These are phyloP conservation scores for Syngnathus scovelli DNA, from an alignment of 2,113 vertebrate genomes.

Conservation along the genomic window DNA sequence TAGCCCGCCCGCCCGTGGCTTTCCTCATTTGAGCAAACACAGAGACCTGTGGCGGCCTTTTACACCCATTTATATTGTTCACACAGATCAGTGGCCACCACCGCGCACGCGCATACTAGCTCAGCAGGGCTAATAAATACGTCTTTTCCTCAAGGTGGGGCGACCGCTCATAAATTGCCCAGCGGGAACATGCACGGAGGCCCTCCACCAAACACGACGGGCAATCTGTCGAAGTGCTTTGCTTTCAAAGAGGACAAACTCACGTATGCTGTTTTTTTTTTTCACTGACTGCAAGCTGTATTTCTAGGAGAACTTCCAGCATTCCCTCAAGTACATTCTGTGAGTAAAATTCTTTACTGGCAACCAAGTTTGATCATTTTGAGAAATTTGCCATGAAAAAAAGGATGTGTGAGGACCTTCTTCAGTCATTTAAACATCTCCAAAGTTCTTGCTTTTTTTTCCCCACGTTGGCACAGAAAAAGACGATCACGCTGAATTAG, in stretches of 20 bases:
- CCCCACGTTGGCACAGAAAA: background rate
- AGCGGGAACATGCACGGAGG: background rate
- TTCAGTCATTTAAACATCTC: background rate
- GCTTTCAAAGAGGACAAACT: background rate
- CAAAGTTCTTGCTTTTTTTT: background rate
- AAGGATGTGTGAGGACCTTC: too few species aligned
- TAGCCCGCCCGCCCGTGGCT: slow-evolving; percentile 12
- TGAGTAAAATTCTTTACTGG: too few species aligned
- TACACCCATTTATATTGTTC: slow-evolving; percentile 16
- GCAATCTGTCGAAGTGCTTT: background rate
- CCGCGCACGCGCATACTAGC: background rate
- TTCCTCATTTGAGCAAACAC: slow-evolving; percentile 30
- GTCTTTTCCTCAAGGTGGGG: background rate
- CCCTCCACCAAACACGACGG: background rate
- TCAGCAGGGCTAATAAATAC: background rate
- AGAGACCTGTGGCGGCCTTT: slow-evolving; percentile 14
- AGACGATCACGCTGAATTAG: background rate
- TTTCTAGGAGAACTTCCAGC: too few species aligned
- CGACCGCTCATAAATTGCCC: slow-evolving; percentile 1
- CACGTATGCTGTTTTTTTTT: too few species aligned
- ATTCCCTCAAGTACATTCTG: too few species aligned
- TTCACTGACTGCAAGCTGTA: too few species aligned
- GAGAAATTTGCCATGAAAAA: too few species aligned
- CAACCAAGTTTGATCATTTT: too few species aligned
- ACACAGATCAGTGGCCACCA: background rate